Base-by-base conservation (phyloP, 2,797 vertebrate genomes). In the Poecilia velifera region DNA sequence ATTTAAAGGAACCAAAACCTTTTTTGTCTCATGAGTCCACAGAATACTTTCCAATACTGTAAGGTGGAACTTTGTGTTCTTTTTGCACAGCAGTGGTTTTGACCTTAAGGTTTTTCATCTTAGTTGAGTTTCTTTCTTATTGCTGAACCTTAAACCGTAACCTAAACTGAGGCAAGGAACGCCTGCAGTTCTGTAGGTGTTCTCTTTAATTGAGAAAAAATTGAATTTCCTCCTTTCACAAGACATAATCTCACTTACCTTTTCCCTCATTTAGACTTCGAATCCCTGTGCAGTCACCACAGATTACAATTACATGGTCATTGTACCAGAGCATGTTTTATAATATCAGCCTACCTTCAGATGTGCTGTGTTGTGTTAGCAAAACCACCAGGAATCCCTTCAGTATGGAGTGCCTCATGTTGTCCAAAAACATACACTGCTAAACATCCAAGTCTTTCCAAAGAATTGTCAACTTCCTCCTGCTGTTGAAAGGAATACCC, bases 381-480 rank as follows among this genome's bases (percentile, higher is more conserved):
- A 94, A 88, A 85, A 93, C 73, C 87, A 92, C 46, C 43, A 95
- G 75, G 81, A 94, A 88, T 92, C 94, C 90, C 86, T 91, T 95
- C 55, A 91, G 82, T 88, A 91, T 68, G 77, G 57, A 74, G 84
- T 87, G 88, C 66, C 93, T 94, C 95, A 96, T 96, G 76, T 72
- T 91, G 75, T 71, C 77, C 77, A 55, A 79, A 57, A 80, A 82
- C 88, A 79, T 73, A 76, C 46, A 57, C 49, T 86, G 79, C 78
- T 73, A 77, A 89, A 74, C 47, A 83, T 84, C 77, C 72, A 51
- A 77, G 76, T 31, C 18, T 81, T 55, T 86, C 64, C 45, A 55
- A 80, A 73, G 81, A 81, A 90, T 76, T 85, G 25, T 72, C 47
- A 73, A 81, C 46, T 77, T 73, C 62, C 79, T 81, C 80, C 66